Evolutionary conservation across 53 echinoderm and acorn worm species (phyloP).

Genomic region (Arbacia lixula): DNA sequence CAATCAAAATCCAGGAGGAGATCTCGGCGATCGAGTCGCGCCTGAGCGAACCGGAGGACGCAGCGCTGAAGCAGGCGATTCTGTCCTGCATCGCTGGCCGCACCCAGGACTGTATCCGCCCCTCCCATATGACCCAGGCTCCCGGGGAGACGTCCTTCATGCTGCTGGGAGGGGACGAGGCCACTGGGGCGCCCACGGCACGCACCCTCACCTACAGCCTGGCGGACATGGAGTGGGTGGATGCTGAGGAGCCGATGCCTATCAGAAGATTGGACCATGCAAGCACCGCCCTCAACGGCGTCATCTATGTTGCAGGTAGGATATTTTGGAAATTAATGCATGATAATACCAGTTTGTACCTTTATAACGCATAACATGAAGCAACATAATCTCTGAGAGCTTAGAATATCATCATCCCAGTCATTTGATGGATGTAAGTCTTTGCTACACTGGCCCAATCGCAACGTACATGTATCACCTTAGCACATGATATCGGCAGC

Average conservation of each 20-base stretch:
- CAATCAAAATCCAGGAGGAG: constrained; percentile 20
- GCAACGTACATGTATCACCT: too few relatives aligned
- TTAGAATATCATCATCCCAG: too few relatives aligned
- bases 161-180: constrained; percentile 42
- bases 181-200: constrained; percentile 5
- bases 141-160: constrained; percentile 28
- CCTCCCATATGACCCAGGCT: constrained; percentile 44
- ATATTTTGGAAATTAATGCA: too few relatives aligned
- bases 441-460: too few relatives aligned
- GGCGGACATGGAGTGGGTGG: background rate
- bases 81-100: constrained; percentile 30
- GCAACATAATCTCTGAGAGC: too few relatives aligned
- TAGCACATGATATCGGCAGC: too few relatives aligned
- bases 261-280: constrained; percentile 57
- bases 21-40: constrained; percentile 29
- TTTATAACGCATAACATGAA: too few relatives aligned
- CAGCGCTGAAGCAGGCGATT: constrained; percentile 38
- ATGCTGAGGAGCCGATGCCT: constrained; percentile 26
- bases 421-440: too few relatives aligned
- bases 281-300: constrained; percentile 44
- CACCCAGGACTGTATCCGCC: constrained; percentile 53
- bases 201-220: constrained; percentile 14
- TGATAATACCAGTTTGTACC: too few relatives aligned
- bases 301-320: constrained; percentile 56
- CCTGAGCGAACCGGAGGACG: constrained; percentile 20